Evolutionary conservation across 2,113 vertebrate genomes (phyloP).

Genomic region (Garra rufa): DNA sequence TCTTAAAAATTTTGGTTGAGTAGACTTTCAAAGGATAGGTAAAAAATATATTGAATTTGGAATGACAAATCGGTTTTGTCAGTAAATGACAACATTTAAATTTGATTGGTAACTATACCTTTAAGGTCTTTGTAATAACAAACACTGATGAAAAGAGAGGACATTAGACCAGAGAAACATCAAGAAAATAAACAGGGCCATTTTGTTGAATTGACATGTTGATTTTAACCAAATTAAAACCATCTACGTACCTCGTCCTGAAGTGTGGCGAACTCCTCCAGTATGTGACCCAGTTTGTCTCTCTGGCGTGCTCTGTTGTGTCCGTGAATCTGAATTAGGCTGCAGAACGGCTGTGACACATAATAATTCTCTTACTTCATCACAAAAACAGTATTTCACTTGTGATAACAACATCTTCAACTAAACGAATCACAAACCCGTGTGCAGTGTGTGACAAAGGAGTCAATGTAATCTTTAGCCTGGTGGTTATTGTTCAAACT

Average conservation of each 20-base stretch:
- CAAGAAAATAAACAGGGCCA: background rate
- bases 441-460: conserved; percentile 96
- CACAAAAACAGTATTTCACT: too few species aligned
- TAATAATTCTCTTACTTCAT: conserved; percentile 14
- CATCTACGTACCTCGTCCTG: conserved; percentile 90
- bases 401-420: background rate
- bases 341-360: conserved; percentile 91
- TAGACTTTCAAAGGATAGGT: background rate
- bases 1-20: background rate
- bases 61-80: background rate
- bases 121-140: background rate
- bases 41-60: background rate
- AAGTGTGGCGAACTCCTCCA: conserved; percentile 96
- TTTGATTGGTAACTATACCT: background rate
- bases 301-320: conserved; percentile 97
- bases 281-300: conserved; percentile 97
- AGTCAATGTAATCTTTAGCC: conserved; percentile 98
- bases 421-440: conserved; percentile 74
- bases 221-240: background rate
- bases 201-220: background rate
- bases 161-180: background rate
- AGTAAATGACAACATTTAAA: background rate
- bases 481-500: conserved; percentile 98
- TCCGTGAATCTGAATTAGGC: conserved; percentile 97
- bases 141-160: background rate